Evolutionary conservation across 2,888 invertebrate genomes (phyloP), one percentile per base, ranked within the genome.

Genomic region (Cactoblastis cactorum): DNA sequence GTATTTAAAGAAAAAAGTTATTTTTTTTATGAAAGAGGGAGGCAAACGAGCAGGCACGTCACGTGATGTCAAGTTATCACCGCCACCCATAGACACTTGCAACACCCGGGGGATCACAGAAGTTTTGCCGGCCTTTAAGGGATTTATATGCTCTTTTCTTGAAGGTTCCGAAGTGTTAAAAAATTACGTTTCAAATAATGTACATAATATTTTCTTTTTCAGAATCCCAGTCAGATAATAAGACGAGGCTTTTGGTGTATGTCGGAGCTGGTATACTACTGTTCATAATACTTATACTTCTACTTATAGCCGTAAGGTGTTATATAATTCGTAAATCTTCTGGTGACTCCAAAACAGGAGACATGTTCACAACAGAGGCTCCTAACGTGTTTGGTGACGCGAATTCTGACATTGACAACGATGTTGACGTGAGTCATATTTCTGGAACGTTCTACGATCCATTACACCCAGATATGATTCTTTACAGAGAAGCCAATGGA

Each of bases 401-500:
- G 0, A 73, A 77, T 12, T 88, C 89, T 24, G 89, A 89, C 54
- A 75, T 88, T 11, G 89, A 89, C 51, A 86, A 86, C 45, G 89
- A 89, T 48, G 77, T 76, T 4, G 87, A 86, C 18, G 75, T 89
- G 0, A 81, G 83, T 55, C 89, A 88, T 51, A 86, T 89, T 53
- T 89, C 88, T 58, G 89, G 88, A 59, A 82, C 83, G 0, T 89
- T 88, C 67, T 84, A 86, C 52, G 89, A 89, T 56, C 85, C 86
- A 1, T 65, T 77, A 0, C 88, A 89, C 62, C 89, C 89, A 39
- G 89, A 89, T 50, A 87, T 88, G 88, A 87, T 88, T 35, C 59
- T 88, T 0, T 89, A 87, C 46, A 82, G 80, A 64, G 86, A 87
- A 54, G 65, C 76, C 11, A 80, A 80, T 32, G 83, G 80, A 0